phyloP scores from a whole-genome alignment of 2,797 vertebrate species.

The Onychomys leucogaster region DNA sequence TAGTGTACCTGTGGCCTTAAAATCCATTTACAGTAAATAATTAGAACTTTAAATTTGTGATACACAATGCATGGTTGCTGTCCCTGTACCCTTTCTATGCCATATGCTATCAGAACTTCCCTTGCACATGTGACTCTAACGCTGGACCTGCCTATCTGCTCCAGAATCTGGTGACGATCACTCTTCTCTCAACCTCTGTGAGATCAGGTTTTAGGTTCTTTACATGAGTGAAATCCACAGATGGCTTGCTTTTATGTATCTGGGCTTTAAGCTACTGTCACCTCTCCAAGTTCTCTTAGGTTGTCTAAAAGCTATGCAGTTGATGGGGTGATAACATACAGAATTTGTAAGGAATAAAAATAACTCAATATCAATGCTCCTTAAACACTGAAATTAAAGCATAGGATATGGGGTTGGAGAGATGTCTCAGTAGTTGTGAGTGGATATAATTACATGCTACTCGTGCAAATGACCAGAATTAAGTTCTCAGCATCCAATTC shows the following conservation, averaged over 20 bases:
- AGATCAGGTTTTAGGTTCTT: neutral
- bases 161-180: neutral
- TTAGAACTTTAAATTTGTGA: neutral
- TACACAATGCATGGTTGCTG: neutral
- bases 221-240: neutral
- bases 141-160: too few species aligned
- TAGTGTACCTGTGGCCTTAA: neutral
- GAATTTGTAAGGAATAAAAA: neutral
- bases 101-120: neutral
- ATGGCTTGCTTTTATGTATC: neutral
- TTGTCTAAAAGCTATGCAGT: neutral
- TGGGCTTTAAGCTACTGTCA: neutral
- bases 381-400: neutral
- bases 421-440: neutral
- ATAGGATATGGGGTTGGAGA: neutral
- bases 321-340: neutral
- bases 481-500: neutral
- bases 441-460: neutral
- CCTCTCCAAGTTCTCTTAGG: neutral
- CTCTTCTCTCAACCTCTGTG: neutral
- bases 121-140: too few species aligned
- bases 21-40: neutral
- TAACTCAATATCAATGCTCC: neutral
- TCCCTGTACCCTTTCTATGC: neutral
- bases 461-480: neutral